phyloP scores from a whole-genome alignment of 2,113 vertebrate species.

The Phyllopteryx taeniolatus region DNA sequence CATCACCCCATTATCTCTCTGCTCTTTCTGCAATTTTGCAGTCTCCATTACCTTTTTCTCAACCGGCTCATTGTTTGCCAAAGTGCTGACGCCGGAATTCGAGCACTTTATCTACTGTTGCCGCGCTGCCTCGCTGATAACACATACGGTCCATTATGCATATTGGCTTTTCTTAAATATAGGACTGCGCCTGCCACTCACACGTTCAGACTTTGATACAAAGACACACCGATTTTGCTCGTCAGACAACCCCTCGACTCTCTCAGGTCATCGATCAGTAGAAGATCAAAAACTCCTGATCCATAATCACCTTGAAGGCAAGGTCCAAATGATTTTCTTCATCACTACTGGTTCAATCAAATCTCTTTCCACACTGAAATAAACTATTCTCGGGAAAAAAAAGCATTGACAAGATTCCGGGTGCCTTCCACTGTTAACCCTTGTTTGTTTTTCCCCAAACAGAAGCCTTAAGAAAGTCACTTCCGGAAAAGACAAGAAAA shows the following conservation, averaged over 20 bases:
- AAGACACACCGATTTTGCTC: conserved; percentile 42
- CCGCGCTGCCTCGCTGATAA: conserved; percentile 47
- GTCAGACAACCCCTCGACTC: conserved; percentile 33
- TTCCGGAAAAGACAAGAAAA: not conserved
- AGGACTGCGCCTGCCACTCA: conserved; percentile 59
- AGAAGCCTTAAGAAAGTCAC: not conserved
- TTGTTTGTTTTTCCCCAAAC: not conserved
- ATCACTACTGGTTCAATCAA: not conserved
- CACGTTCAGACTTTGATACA: conserved; percentile 32
- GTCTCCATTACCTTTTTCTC: conserved; percentile 67
- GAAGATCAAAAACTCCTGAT: conserved; percentile 6
- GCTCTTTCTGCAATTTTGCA: conserved; percentile 46
- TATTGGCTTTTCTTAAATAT: conserved; percentile 56
- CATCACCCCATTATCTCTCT: conserved; percentile 37
- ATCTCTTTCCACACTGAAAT: not conserved
- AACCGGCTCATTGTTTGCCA: conserved; percentile 59
- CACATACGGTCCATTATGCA: conserved; percentile 47
- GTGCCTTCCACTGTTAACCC: not conserved
- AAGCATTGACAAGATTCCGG: not conserved
- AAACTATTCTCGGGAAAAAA: not conserved
- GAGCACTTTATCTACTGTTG: conserved; percentile 60
- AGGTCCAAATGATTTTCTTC: not conserved
- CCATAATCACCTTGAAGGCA: not conserved
- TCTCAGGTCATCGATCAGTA: conserved; percentile 7
- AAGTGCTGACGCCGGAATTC: conserved; percentile 61